Percentiles rank a stretch among this genome's conserved stretches.
Conservation (phyloP, 2,888 invertebrate genomes). For the Anagyrus pseudococci region DNA sequence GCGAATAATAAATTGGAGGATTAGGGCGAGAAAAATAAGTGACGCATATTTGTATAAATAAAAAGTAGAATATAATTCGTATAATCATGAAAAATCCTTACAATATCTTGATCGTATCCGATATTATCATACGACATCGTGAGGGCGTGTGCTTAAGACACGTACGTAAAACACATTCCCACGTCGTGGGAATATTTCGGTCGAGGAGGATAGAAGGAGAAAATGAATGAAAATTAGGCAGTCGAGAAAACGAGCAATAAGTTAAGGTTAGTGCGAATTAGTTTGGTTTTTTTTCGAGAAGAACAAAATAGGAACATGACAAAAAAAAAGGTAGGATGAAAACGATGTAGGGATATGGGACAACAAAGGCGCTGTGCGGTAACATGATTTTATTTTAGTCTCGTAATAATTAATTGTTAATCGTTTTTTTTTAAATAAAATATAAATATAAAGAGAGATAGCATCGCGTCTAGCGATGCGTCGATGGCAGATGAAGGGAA, state of each 20-base stretch:
- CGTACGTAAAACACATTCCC: conserved; percentile 58
- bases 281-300: conserved; percentile 5
- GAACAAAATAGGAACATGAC: neutral
- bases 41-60: conserved; percentile 51
- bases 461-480: conserved; percentile 5
- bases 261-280: conserved; percentile 53
- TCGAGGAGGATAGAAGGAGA: conserved; percentile 34
- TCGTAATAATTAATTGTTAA: neutral
- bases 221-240: conserved; percentile 14
- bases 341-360: neutral
- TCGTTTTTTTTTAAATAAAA: conserved; percentile 15
- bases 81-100: conserved; percentile 51
- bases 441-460: conserved; percentile 24
- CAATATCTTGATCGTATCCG: conserved; percentile 31
- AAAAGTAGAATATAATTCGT: conserved; percentile 57
- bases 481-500: conserved; percentile 26
- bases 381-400: conserved; percentile 15
- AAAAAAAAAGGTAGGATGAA: neutral
- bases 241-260: conserved; percentile 49
- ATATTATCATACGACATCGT: conserved; percentile 38
- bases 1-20: conserved; percentile 28
- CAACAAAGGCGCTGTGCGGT: conserved; percentile 16
- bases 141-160: conserved; percentile 55
- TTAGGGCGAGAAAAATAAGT: conserved; percentile 2
- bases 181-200: conserved; percentile 49